These are phyloP conservation scores for Elephantulus edwardii DNA, from an alignment of 2,113 vertebrate species.

Conservation along the genomic window DNA sequence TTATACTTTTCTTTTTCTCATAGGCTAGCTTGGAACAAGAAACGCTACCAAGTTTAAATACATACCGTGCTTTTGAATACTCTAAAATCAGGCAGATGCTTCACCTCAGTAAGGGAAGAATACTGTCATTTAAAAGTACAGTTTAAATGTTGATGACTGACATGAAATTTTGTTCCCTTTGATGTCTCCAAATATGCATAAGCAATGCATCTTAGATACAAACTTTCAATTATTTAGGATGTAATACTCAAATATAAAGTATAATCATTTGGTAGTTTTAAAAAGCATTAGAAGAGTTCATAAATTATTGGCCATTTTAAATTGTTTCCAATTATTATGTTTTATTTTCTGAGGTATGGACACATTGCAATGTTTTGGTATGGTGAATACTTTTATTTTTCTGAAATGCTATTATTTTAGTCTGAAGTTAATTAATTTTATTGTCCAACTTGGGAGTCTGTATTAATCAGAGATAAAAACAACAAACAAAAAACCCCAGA, in stretches of 20 bases:
- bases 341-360: background rate
- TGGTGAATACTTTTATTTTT: constrained; percentile 6
- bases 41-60: background rate
- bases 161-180: background rate
- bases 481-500: background rate
- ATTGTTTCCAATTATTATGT: background rate
- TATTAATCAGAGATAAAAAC: constrained; percentile 33
- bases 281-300: background rate
- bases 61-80: background rate
- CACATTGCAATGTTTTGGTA: background rate
- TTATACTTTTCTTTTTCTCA: background rate
- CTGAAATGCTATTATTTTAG: background rate
- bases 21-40: background rate
- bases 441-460: background rate
- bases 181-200: constrained; percentile 2
- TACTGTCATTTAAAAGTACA: background rate
- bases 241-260: background rate
- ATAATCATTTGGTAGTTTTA: background rate
- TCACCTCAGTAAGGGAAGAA: background rate
- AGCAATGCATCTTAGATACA: background rate
- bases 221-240: background rate
- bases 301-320: background rate
- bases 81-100: constrained; percentile 16
- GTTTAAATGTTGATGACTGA: constrained; percentile 2
- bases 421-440: constrained; percentile 1